Evolutionary conservation across 2,113 vertebrate species (phyloP).

Genomic region (Rhabdomys dilectus): DNA sequence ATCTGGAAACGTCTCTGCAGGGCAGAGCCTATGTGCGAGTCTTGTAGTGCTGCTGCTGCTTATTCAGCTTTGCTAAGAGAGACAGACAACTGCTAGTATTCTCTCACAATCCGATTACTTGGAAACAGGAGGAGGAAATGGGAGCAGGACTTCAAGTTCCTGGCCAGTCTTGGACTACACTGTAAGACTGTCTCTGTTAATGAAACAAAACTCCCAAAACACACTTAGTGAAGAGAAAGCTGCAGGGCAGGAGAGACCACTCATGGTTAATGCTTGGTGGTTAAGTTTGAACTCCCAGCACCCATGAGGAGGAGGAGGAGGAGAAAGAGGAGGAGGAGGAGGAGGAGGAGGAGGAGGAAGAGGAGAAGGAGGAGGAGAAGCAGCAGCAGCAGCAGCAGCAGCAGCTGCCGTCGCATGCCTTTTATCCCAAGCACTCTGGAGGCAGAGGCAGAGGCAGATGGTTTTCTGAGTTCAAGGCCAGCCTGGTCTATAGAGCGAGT

Average conservation of each 20-base stretch:
- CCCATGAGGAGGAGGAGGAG: too few species aligned
- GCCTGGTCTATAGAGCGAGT: neutral
- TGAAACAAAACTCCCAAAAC: neutral
- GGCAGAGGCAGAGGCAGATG: neutral
- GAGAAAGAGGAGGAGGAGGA: too few species aligned
- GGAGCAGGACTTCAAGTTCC: neutral
- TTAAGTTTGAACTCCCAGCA: neutral
- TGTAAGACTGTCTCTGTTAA: neutral
- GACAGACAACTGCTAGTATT: neutral
- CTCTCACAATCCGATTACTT: neutral
- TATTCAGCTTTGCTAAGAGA: conserved; percentile 45
- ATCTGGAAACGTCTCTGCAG: neutral
- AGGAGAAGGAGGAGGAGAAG: too few species aligned
- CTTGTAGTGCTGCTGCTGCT: neutral
- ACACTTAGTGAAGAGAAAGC: neutral
- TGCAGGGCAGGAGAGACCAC: neutral
- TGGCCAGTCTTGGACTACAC: neutral
- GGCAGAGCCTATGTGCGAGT: neutral
- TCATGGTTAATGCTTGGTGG: neutral
- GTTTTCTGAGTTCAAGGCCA: neutral
- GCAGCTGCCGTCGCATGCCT: too few species aligned
- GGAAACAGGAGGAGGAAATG: neutral
- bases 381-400: too few species aligned
- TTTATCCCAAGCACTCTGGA: neutral
- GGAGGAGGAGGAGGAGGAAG: too few species aligned